A percentile compares a stretch with the other conserved stretches of the same genome.
Conservation (phyloP, 1,140 invertebrate genomes). For the Hesperophylax magnus region DNA sequence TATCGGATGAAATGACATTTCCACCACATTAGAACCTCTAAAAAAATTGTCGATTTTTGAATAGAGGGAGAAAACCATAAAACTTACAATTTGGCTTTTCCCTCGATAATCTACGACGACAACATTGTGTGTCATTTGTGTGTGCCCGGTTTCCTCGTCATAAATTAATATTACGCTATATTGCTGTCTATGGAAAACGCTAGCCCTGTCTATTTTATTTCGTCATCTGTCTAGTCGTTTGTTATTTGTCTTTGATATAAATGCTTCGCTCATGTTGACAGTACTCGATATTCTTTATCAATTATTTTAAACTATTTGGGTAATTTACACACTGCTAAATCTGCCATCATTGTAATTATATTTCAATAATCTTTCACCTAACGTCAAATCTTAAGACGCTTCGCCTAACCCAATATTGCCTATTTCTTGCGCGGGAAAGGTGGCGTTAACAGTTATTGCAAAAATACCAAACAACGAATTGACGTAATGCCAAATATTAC, state of each 20-base stretch:
- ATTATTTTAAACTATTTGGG: conserved; percentile 1
- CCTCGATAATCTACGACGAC: too few species aligned
- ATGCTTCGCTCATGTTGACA: conserved; percentile 36
- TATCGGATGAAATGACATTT: too few species aligned
- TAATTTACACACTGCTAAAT: conserved; percentile 1
- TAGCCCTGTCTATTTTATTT: too few species aligned
- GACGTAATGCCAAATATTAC: conserved; percentile 43
- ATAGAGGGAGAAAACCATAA: too few species aligned
- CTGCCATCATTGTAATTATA: neutral
- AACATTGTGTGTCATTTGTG: too few species aligned
- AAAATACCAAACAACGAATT: conserved; percentile 38
- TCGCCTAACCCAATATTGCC: neutral
- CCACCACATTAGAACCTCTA: too few species aligned
- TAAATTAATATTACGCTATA: too few species aligned
- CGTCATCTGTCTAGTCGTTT: neutral
- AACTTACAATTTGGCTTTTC: too few species aligned
- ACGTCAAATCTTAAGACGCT: neutral
- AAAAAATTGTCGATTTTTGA: too few species aligned
- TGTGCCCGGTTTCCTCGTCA: too few species aligned
- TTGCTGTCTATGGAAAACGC: too few species aligned
- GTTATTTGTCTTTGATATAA: conserved; percentile 27
- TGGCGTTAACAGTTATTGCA: conserved; percentile 59
- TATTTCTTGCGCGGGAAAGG: conserved; percentile 67
- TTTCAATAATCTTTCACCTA: neutral
- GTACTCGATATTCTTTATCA: conserved; percentile 17